Evolutionary conservation across 2,888 invertebrate genomes (phyloP).

Genomic region (Melangyna quadrimaculata): DNA sequence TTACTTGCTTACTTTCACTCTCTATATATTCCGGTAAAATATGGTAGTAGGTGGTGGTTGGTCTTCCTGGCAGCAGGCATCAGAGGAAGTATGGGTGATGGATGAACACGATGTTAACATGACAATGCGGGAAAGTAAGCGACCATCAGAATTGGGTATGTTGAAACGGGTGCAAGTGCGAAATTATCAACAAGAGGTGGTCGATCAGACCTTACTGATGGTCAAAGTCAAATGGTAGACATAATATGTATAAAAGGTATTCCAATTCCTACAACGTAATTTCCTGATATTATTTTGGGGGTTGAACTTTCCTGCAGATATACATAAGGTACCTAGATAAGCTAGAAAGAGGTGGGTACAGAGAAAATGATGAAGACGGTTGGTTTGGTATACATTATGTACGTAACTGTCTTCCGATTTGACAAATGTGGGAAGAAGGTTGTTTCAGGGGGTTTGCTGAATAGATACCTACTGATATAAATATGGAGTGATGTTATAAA

Average conservation of each 20-base stretch:
- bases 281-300: background rate
- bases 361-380: background rate
- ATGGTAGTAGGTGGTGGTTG: background rate
- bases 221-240: conserved; percentile 26
- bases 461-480: too few species aligned
- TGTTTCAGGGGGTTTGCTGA: background rate
- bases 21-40: background rate
- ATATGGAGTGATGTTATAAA: too few species aligned
- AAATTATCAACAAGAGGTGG: background rate
- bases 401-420: background rate
- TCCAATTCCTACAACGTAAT: background rate
- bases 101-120: conserved; percentile 63
- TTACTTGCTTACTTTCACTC: conserved; percentile 48
- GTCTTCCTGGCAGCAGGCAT: background rate
- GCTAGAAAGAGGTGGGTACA: background rate
- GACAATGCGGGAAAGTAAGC: conserved; percentile 58
- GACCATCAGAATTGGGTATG: conserved; percentile 36
- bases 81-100: conserved; percentile 42
- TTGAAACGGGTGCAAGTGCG: conserved; percentile 43
- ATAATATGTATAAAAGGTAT: background rate
- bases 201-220: background rate
- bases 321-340: too few species aligned
- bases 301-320: background rate
- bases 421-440: conserved; percentile 6
- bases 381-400: background rate